These are phyloP conservation scores for Procavia capensis DNA, from an alignment of 2,113 vertebrate genomes.

Conservation along the genomic window DNA sequence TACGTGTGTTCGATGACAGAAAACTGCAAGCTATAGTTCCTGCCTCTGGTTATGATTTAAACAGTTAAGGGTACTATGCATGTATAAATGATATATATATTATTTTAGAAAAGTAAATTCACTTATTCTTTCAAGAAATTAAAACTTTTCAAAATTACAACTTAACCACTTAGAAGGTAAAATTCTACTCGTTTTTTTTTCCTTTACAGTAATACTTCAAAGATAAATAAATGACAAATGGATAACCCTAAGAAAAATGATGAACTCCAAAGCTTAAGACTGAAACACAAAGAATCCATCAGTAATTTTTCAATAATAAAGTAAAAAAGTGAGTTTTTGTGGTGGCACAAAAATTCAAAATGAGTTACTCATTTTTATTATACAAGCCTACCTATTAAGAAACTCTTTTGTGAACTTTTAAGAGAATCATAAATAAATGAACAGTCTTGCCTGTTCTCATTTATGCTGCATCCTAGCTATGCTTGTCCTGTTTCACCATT, in stretches of 20 bases:
- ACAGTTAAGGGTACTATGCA: not conserved
- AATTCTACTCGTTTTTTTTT: not conserved
- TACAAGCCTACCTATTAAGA: not conserved
- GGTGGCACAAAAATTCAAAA: conserved; percentile 38
- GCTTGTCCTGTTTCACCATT: conserved; percentile 40
- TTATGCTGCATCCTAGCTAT: not conserved
- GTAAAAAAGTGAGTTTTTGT: not conserved
- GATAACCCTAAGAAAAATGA: not conserved
- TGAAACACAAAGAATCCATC: not conserved
- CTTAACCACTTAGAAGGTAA: not conserved
- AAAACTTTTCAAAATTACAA: conserved; percentile 4
- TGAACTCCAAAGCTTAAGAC: not conserved
- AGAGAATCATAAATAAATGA: conserved; percentile 63
- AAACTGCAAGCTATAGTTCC: not conserved
- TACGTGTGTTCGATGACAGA: not conserved
- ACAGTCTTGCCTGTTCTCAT: not conserved
- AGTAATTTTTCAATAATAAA: not conserved
- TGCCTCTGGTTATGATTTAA: not conserved
- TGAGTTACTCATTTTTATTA: not conserved
- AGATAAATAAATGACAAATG: not conserved
- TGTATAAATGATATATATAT: not conserved
- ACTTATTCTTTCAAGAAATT: not conserved
- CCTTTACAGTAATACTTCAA: not conserved
- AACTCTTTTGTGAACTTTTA: not conserved
- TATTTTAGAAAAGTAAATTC: conserved; percentile 15